phyloP scores from a whole-genome alignment of 2,797 vertebrate genomes.

The Pteronotus mesoamericanus region DNA sequence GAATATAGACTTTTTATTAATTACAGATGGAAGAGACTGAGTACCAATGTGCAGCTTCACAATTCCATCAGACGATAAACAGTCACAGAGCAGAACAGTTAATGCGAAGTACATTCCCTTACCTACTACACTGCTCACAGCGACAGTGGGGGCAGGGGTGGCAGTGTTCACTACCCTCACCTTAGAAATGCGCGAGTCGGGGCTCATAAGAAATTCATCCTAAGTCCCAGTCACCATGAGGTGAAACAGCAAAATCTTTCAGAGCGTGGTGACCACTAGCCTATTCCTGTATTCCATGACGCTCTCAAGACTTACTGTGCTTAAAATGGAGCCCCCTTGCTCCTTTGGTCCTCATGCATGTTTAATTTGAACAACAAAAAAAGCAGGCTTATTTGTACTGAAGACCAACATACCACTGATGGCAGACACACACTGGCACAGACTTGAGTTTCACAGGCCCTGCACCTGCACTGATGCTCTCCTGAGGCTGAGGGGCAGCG shows the following conservation, averaged over 20 bases:
- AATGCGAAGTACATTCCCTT: no score
- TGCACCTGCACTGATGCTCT: neutral
- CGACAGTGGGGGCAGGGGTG: neutral
- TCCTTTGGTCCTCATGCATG: neutral
- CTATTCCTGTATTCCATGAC: neutral
- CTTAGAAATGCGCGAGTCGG: neutral
- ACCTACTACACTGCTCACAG: neutral
- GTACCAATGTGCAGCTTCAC: neutral
- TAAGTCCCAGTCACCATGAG: neutral
- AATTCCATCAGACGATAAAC: rapidly evolving
- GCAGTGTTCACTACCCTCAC: neutral
- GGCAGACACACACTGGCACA: neutral
- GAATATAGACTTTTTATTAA: neutral
- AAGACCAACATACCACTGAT: neutral
- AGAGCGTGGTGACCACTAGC: neutral
- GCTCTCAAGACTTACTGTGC: rapidly evolving
- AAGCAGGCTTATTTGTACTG: neutral
- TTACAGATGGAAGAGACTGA: neutral
- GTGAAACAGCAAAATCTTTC: neutral
- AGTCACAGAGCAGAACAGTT: neutral
- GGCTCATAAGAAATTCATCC: neutral
- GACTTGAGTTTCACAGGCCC: neutral
- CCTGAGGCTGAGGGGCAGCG: neutral
- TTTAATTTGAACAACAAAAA: neutral
- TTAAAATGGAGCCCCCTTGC: neutral